A percentile compares a stretch with the other conserved stretches of the same genome.
Conservation (phyloP, 2,113 vertebrate species). For the Orycteropus afer region DNA sequence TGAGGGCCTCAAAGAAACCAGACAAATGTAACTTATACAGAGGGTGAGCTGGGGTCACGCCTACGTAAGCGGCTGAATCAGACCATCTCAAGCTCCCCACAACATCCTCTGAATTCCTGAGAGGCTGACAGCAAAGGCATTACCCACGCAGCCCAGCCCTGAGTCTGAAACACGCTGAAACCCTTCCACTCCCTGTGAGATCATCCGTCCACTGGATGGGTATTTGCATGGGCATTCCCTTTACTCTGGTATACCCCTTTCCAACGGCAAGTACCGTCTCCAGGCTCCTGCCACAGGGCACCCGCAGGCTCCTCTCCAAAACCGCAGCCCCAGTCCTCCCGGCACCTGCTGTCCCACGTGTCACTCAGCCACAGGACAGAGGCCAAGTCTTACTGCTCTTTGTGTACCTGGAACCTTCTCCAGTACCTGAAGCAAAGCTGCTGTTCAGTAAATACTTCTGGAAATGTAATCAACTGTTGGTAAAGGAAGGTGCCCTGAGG, state of each 20-base stretch:
- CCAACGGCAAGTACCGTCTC: too few relatives aligned
- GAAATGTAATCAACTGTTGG: background rate
- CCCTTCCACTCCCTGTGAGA: background rate
- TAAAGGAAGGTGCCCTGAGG: background rate
- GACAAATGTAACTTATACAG: background rate
- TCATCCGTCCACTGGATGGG: accelerated
- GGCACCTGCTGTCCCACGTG: background rate
- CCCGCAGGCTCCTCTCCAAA: background rate
- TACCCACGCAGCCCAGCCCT: background rate
- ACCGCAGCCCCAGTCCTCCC: too few relatives aligned
- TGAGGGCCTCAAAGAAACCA: background rate
- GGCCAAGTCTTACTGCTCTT: background rate
- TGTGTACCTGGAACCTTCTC: background rate
- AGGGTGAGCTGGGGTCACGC: background rate
- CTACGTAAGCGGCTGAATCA: background rate
- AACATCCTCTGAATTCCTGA: background rate
- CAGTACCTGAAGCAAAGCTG: background rate
- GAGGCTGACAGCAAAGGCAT: background rate
- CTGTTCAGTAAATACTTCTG: background rate
- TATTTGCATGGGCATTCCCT: accelerated
- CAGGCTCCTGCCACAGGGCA: background rate
- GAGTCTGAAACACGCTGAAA: background rate
- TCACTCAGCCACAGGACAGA: background rate
- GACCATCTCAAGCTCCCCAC: background rate
- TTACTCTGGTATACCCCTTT: background rate